Evolutionary conservation across 2,113 vertebrate species (phyloP).

Genomic region (Eudyptes chrysolophus): DNA sequence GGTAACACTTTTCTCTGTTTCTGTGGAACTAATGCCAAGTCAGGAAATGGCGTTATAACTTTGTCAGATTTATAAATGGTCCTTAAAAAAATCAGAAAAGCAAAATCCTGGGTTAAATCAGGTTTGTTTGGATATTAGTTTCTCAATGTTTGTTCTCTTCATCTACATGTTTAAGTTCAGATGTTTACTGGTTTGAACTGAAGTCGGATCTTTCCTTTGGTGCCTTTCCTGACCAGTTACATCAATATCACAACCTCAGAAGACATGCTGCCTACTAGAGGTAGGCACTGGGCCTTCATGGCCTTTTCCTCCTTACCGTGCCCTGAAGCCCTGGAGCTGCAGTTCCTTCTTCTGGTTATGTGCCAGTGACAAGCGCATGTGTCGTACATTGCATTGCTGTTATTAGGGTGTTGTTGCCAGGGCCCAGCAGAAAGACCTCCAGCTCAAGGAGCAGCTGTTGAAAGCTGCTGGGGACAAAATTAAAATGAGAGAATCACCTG

Average conservation of each 20-base stretch:
- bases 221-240: not conserved
- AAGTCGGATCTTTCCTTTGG: not conserved
- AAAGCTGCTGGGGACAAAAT: not conserved
- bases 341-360: not conserved
- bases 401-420: not conserved
- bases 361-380: fast-evolving
- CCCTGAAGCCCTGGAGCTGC: not conserved
- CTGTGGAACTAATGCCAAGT: not conserved
- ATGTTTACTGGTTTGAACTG: not conserved
- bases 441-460: not conserved
- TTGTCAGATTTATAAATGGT: not conserved
- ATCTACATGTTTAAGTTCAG: not conserved
- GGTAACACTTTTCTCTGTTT: not conserved
- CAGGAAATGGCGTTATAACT: not conserved
- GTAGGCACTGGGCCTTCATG: not conserved
- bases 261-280: not conserved
- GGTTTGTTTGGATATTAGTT: not conserved
- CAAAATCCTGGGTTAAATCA: not conserved
- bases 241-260: not conserved
- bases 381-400: fast-evolving
- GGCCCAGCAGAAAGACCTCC: not conserved
- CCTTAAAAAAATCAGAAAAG: not conserved
- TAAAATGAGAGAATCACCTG: not conserved
- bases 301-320: not conserved
- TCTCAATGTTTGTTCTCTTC: not conserved